Evolutionary conservation across 1,140 invertebrate species (phyloP).

Genomic region (Chrysoperla carnea): DNA sequence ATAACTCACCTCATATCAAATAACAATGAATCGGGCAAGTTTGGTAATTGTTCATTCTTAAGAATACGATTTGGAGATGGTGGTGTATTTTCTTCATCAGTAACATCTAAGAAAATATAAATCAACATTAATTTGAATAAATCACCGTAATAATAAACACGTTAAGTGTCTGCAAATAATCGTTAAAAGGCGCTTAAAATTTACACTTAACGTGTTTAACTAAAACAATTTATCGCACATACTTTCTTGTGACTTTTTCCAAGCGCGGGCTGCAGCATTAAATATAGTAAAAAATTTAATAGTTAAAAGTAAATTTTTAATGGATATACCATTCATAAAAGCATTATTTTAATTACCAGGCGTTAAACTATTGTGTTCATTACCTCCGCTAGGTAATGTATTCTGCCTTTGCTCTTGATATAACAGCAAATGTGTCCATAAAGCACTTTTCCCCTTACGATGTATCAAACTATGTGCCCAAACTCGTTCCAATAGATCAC

Average conservation of each 20-base stretch:
- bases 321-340: too few relatives aligned
- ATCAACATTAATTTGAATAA: too few relatives aligned
- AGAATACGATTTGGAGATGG: conserved; percentile 8
- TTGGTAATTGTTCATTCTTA: conserved; percentile 33
- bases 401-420: conserved; percentile 78
- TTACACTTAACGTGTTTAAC: too few relatives aligned
- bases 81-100: not conserved
- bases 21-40: conserved; percentile 67
- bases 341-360: conserved; percentile 23
- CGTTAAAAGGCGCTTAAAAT: too few relatives aligned
- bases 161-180: too few relatives aligned
- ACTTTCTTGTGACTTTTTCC: too few relatives aligned
- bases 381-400: conserved; percentile 43
- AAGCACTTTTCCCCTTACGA: conserved; percentile 87
- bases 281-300: too few relatives aligned
- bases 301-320: too few relatives aligned
- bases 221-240: too few relatives aligned
- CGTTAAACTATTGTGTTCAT: conserved; percentile 65
- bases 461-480: conserved; percentile 95
- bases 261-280: too few relatives aligned
- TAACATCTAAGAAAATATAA: not conserved
- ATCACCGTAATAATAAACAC: too few relatives aligned
- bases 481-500: conserved; percentile 91
- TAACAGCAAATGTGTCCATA: conserved; percentile 85
- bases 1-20: conserved; percentile 65